phyloP scores from a whole-genome alignment of 2,113 vertebrate species.

The Indri indri region DNA sequence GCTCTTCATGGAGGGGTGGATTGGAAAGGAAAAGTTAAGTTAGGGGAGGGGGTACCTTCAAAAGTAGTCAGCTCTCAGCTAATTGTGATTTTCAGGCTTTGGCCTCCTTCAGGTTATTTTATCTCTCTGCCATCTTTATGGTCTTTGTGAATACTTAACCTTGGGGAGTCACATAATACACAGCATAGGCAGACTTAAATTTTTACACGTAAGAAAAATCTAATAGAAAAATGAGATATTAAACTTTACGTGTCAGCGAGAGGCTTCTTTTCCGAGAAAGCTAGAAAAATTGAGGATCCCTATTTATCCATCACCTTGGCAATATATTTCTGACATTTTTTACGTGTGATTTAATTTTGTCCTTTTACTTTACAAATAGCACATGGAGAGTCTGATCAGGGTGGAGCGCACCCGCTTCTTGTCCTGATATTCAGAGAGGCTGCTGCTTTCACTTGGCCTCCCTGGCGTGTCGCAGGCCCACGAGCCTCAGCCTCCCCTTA shows the following conservation, averaged over 20 bases:
- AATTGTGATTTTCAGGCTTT: neutral
- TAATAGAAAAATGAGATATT: neutral
- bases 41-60: neutral
- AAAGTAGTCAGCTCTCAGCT: neutral
- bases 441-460: neutral
- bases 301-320: neutral
- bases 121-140: neutral
- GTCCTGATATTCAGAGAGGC: neutral
- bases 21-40: neutral
- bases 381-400: neutral
- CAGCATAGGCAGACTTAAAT: neutral
- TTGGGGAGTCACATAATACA: neutral
- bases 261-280: neutral
- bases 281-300: neutral
- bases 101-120: neutral
- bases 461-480: no score
- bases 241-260: neutral
- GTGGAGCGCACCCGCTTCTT: neutral
- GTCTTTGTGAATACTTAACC: neutral
- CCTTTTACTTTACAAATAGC: neutral
- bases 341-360: neutral
- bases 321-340: neutral
- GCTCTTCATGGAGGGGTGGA: neutral
- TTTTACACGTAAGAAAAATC: neutral
- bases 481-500: neutral